Conservation (phyloP, 2,797 vertebrate species). For the Lutra lutra region DNA sequence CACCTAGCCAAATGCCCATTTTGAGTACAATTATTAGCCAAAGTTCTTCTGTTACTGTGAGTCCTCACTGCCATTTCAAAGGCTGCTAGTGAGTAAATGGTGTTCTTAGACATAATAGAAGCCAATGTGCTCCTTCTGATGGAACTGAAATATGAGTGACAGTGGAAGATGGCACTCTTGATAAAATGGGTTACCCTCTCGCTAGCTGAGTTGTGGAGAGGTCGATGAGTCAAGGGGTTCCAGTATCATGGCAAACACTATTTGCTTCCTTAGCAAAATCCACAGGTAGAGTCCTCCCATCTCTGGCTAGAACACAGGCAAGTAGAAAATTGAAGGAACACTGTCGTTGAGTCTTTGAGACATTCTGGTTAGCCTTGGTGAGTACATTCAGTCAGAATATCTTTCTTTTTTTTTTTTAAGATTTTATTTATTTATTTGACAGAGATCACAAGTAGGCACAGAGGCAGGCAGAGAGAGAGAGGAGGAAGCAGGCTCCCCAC, state of each 20-base stretch:
- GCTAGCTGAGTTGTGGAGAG: conserved; percentile 8
- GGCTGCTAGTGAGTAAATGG: conserved; percentile 73
- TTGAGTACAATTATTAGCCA: conserved; percentile 67
- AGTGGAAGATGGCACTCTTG: conserved; percentile 43
- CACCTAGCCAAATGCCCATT: conserved; percentile 67
- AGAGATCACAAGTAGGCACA: too few relatives aligned
- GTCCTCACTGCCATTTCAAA: conserved; percentile 55
- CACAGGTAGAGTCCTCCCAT: not conserved
- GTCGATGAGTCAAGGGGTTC: not conserved
- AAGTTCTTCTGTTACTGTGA: conserved; percentile 72
- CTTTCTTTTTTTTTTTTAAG: not conserved
- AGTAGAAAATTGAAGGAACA: not conserved
- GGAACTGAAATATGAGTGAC: conserved; percentile 68
- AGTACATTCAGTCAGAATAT: not conserved
- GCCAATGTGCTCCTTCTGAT: conserved; percentile 75
- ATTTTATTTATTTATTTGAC: too few relatives aligned
- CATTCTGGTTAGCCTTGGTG: not conserved
- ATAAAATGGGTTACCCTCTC: conserved; percentile 40
- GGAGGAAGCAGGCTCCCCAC: too few relatives aligned
- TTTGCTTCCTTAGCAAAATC: conserved; percentile 43
- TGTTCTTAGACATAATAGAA: conserved; percentile 62
- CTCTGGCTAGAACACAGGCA: not conserved
- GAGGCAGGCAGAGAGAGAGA: too few relatives aligned
- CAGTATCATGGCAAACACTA: not conserved
- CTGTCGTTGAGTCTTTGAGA: not conserved